Base-by-base conservation (phyloP, 2,888 invertebrate species). In the Tridacna gigas region DNA sequence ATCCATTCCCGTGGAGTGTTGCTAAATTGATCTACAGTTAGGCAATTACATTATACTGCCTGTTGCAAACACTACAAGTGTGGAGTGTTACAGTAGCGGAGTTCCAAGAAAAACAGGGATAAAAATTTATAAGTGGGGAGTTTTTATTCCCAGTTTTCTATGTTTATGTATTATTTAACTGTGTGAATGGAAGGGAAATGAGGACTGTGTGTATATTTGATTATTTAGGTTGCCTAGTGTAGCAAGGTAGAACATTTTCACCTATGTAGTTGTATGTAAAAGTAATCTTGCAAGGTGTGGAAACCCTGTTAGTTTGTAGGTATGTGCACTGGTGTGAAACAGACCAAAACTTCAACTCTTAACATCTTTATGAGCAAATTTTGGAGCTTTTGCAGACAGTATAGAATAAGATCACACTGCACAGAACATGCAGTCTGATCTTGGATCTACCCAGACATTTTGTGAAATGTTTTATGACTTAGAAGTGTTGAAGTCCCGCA, bases 1-100 rank as follows among this genome's bases (percentile, higher is more conserved):
- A 25, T 51, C 51, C 47, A 47, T 45, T 47, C 47, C n/a, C 47
- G n/a, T 69, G n/a, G 48, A 25, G 71, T 71, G 71, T 51, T 28
- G 51, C 71, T 71, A 51, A 71, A 71, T 71, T 71, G 71, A 71
- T 71, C 71, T 71, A 71, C 71, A 71, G 71, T 71, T 71, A 22
- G 71, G 71, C 71, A 71, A 71, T 71, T 71, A 71, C 51, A 51
- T 25, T 69, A 37, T 71, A 71, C 51, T 51, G 71, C n/a, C 51
- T 71, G 71, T 15, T 18, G 71, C 71, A 71, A 71, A 22, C 26
- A 71, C 26, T 47, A 51, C 51, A 22, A 7, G 51, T 71, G 71
- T 37, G 2, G 37, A 37, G 37, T 37, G 37, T 37, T 37, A 37
- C 37, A 37, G 37, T 37, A 37, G 37, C 37, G 37, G 37, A 37